Base-by-base conservation (phyloP, 1,140 invertebrate species). In the Sweltsa coloradensis region DNA sequence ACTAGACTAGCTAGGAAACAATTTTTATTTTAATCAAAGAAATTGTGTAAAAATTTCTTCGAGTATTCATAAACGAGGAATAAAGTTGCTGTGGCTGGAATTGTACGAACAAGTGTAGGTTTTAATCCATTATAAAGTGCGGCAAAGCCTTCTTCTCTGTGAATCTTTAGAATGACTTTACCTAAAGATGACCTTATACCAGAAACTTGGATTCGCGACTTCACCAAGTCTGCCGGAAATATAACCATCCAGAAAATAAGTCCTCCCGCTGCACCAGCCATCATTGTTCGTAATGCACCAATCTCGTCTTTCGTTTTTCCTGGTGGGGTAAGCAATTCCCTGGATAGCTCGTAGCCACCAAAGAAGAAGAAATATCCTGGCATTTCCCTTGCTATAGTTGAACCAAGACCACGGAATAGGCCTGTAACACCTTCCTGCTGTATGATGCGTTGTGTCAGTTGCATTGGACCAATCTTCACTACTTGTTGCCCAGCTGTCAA, bases 331-430 rank as follows among this genome's bases (percentile, higher is more conserved):
- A 93, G 60, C 1, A 89, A 44, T 51, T 73, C 69, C 26, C 85
- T 66, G 18, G 72, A 78, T 48, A 83, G 74, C 73, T 99, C 96
- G 71, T 99, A 99, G 47, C 87, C 90, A 21, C 94, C 96, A 69
- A 99, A 89, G 61, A 99, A 99, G 63, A 91, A 94, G 63, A 98
- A 98, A 68, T 99, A 99, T 5, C 96, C 95, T 0, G 95, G 95
- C 87, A 98, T 96, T 74, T 99, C 96, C 56, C 96, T 73, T 49
- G 83, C 81, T 57, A 99, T 82, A 0, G 96, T 99, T 0, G 94
- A 84, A 0, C 81, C 79, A 5, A 99, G 68, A 5, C 96, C 96
- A 53, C 80, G 76, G 61, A 90, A 98, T 41, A 99, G 68, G n/a
- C 94, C 94, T 47, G 64, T 67, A 46, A 92, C 64, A 9, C 96